These are phyloP conservation scores for Amphimallon solstitiale DNA, from an alignment of 2,888 invertebrate species.

Conservation along the genomic window DNA sequence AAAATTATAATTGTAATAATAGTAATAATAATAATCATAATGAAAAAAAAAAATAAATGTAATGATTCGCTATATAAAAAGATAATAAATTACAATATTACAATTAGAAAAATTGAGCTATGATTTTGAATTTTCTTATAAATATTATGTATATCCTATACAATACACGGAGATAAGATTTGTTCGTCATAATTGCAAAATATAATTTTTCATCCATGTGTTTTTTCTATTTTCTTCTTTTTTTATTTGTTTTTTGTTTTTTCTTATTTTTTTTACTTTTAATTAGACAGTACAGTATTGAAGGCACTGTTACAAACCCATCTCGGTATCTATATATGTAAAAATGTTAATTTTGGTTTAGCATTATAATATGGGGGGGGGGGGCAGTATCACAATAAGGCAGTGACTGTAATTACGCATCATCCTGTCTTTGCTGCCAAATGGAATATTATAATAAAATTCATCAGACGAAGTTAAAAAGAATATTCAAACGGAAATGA, in stretches of 20 bases:
- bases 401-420: constrained; percentile 50
- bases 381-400: constrained; percentile 60
- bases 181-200: constrained; percentile 58
- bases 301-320: constrained; percentile 59
- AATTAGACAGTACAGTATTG: constrained; percentile 52
- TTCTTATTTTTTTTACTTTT: too few species aligned
- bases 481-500: too few species aligned
- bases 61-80: not conserved
- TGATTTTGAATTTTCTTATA: constrained; percentile 43
- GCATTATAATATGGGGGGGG: too few species aligned
- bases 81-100: constrained; percentile 21
- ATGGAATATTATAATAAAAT: constrained; percentile 23
- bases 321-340: constrained; percentile 45
- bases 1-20: not conserved
- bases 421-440: constrained; percentile 41
- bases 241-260: constrained; percentile 45
- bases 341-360: constrained; percentile 51
- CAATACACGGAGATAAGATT: constrained; percentile 41
- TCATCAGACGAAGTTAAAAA: not conserved
- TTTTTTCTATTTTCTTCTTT: constrained; percentile 39
- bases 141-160: constrained; percentile 32
- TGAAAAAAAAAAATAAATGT: constrained; percentile 13
- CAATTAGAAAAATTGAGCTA: constrained; percentile 57
- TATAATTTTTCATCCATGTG: constrained; percentile 49
- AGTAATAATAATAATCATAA: constrained; percentile 12